Evolutionary conservation across 2,888 invertebrate genomes (phyloP).

Genomic region (Agonopterix arenella): DNA sequence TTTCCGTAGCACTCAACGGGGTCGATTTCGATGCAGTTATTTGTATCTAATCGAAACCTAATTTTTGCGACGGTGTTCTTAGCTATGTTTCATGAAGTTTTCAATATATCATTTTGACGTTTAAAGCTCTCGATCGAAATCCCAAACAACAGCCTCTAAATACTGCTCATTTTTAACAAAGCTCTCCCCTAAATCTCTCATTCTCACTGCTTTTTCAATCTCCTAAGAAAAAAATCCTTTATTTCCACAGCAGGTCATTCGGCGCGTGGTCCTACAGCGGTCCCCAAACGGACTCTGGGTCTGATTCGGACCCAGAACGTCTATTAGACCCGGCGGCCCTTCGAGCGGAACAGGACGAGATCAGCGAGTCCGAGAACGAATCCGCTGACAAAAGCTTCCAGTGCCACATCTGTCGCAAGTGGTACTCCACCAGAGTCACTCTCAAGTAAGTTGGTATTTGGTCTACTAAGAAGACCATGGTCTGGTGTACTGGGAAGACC

Average conservation of each 20-base stretch:
- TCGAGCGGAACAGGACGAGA: slow-evolving; percentile 40
- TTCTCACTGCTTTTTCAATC: no score
- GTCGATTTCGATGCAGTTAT: no score
- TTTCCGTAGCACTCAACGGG: no score
- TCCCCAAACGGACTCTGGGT: slow-evolving; percentile 33
- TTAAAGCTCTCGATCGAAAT: no score
- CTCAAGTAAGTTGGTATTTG: slow-evolving; percentile 51
- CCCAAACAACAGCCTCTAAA: no score
- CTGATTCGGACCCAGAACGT: slow-evolving; percentile 46
- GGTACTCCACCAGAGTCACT: slow-evolving; percentile 68
- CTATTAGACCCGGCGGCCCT: slow-evolving; percentile 19
- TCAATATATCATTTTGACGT: no score
- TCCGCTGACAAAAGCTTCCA: slow-evolving; percentile 69
- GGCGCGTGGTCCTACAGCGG: slow-evolving; percentile 47
- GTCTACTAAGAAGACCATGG: neutral
- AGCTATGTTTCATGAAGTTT: no score
- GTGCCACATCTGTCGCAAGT: slow-evolving; percentile 66
- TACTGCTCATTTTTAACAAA: no score
- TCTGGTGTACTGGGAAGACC: neutral
- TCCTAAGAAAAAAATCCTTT: neutral
- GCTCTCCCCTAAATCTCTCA: no score
- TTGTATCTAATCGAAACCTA: no score
- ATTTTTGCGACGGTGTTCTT: no score
- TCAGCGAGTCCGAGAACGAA: slow-evolving; percentile 66
- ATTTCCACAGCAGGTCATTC: slow-evolving; percentile 33